Conservation (phyloP, 1,140 invertebrate genomes). For the Augochlora pura region DNA sequence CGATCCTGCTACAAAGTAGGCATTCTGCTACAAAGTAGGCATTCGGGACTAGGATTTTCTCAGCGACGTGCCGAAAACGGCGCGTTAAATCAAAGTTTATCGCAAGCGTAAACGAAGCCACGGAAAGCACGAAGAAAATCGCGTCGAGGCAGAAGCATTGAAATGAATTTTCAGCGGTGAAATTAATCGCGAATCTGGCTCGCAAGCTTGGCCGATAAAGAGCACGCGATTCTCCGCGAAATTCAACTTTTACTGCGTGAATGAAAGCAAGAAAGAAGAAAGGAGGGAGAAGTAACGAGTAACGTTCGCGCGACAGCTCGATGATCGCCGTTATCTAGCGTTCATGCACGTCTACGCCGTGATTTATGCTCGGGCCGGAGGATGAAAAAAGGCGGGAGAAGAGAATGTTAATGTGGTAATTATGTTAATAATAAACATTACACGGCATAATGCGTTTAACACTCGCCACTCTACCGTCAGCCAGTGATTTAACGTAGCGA, state of each 20-base stretch:
- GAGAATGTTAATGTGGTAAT: slow-evolving; percentile 36
- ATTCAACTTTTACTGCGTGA: neutral
- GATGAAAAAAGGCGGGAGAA: neutral
- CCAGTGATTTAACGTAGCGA: slow-evolving; percentile 37
- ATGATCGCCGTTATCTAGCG: slow-evolving; percentile 6
- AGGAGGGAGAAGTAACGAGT: neutral
- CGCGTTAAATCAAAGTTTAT: too few relatives aligned
- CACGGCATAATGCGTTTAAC: slow-evolving; percentile 26
- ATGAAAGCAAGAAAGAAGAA: neutral
- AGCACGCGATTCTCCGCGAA: neutral
- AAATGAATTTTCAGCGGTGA: slow-evolving; percentile 5
- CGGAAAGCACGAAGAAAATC: neutral
- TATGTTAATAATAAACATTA: slow-evolving; percentile 45
- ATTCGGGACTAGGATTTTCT: too few relatives aligned
- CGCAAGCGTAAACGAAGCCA: neutral
- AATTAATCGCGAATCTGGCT: slow-evolving; percentile 2
- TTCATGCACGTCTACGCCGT: neutral
- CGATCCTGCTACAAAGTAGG: neutral
- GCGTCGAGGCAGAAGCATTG: neutral
- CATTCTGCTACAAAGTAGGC: neutral
- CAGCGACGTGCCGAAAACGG: too few relatives aligned
- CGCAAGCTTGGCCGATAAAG: neutral
- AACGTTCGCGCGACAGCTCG: neutral
- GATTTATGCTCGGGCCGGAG: slow-evolving; percentile 12
- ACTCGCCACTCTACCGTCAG: neutral